Evolutionary conservation across 53 echinoderm and acorn worm species (phyloP).

Genomic region (Arbacia lixula): DNA sequence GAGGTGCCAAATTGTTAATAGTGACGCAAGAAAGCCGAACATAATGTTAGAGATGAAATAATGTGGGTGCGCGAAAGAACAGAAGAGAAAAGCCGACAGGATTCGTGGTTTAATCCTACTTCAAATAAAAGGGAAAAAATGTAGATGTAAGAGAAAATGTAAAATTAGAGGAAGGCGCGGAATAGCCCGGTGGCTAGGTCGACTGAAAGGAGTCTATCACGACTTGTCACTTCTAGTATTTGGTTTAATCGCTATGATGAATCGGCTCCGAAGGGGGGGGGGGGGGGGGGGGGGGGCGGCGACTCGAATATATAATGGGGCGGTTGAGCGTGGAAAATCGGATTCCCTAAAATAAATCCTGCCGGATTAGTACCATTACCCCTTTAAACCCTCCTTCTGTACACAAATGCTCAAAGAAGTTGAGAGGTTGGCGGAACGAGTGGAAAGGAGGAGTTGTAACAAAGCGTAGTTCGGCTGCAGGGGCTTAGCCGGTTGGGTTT

Average conservation of each 20-base stretch:
- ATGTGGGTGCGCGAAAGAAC: too few relatives aligned
- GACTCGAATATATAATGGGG: neutral
- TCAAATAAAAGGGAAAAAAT: too few relatives aligned
- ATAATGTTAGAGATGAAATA: too few relatives aligned
- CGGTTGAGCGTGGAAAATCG: constrained; percentile 18
- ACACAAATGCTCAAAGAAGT: neutral
- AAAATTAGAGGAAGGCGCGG: too few relatives aligned
- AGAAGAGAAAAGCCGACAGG: too few relatives aligned
- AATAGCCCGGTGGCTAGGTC: too few relatives aligned
- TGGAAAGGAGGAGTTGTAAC: constrained; percentile 22
- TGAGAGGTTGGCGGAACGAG: neutral
- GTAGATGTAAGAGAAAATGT: too few relatives aligned
- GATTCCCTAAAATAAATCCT: constrained; percentile 8
- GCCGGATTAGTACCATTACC: constrained; percentile 29
- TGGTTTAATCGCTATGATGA: constrained; percentile 18
- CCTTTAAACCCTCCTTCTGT: constrained; percentile 30
- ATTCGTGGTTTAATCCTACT: too few relatives aligned
- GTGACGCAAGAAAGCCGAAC: too few relatives aligned
- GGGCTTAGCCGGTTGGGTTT: too few relatives aligned
- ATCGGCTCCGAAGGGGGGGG: neutral
- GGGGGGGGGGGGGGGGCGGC: neutral
- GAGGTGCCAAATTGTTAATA: too few relatives aligned
- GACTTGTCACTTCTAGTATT: constrained; percentile 13
- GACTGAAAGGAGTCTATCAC: neutral
- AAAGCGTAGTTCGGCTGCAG: too few relatives aligned